Evolutionary conservation across 2,888 invertebrate genomes (phyloP), one percentile per base, ranked within the genome.

Genomic region (Dioctria rufipes): DNA sequence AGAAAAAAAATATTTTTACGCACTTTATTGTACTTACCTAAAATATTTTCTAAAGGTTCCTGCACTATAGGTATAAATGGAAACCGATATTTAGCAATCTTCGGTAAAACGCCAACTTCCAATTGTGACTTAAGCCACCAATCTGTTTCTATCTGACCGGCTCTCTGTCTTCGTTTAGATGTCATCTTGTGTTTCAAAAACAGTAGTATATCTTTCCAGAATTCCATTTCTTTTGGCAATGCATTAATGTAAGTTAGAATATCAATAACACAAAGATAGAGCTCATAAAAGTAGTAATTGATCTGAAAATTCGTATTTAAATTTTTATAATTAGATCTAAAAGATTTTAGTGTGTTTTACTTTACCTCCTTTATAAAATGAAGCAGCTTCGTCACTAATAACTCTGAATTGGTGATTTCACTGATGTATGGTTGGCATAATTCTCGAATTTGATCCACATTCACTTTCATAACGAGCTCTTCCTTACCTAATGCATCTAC

Each of bases 211-310:
- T 86, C 87, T 3, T 84, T 85, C 88, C 88, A 89, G 0, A 87
- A 85, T 82, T 87, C 85, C 87, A 89, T 87, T 83, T 87, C 87
- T 40, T 86, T 86, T 2, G 88, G 87, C 2, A 87, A 84, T 0
- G 85, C 85, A 83, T 87, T 86, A 5, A 88, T 86, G 80, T 85
- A 86, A 69, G 85, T 85, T 0, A 89, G 84, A n/a, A 89, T 87
- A 81, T 89, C 87, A 54, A 89, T 86, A 8, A 89, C 86, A 81
- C 87, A 88, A 43, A 89, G 84, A 83, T 88, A 89, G 49, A 89
- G 84, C 81, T 89, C 89, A 83, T 89, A 89, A 80, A 89, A 89
- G 82, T 89, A 89, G 3, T 87, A 87, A 82, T 89, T 88, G 40
- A 89, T 88, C 88, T 88, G 69, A 60, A 81, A 5, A 80, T 60